Conservation (phyloP, 2,888 invertebrate genomes). For the Venusia cambrica region DNA sequence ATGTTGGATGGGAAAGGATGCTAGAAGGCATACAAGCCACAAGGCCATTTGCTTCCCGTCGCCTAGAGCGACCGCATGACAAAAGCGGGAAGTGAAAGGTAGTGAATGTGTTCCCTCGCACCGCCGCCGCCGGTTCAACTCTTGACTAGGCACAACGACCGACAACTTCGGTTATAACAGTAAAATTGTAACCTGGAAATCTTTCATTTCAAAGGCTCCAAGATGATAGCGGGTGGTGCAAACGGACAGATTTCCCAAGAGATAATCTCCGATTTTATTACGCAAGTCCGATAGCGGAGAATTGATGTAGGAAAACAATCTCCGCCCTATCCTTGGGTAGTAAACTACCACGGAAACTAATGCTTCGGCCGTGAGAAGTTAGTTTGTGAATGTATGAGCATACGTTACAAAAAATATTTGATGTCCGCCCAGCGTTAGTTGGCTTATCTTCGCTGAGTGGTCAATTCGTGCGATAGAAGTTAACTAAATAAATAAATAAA, state of each 20-base stretch:
- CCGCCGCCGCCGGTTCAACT: constrained; percentile 44
- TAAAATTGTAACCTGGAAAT: constrained; percentile 23
- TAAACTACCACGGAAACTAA: constrained; percentile 19
- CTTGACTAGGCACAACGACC: constrained; percentile 44
- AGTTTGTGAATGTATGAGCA: constrained; percentile 8
- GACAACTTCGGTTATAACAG: constrained; percentile 28
- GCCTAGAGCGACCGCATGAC: constrained; percentile 69
- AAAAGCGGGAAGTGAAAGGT: constrained; percentile 81
- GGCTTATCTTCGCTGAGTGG: constrained; percentile 20
- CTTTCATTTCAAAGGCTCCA: constrained; percentile 22
- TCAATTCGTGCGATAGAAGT: constrained; percentile 25
- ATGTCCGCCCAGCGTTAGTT: too few species aligned
- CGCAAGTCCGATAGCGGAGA: constrained; percentile 21
- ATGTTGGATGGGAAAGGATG: constrained; percentile 66
- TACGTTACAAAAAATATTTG: constrained; percentile 11
- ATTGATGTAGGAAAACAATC: constrained; percentile 20
- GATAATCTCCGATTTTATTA: constrained; percentile 30
- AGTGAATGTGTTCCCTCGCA: constrained; percentile 75
- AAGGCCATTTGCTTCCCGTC: constrained; percentile 74
- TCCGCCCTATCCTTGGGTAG: constrained; percentile 20
- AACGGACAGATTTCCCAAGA: constrained; percentile 29
- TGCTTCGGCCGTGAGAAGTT: constrained; percentile 14
- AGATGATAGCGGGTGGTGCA: constrained; percentile 18
- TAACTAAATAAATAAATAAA: too few species aligned
- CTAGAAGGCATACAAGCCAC: constrained; percentile 64